phyloP scores from a whole-genome alignment of 2,888 invertebrate genomes.

The Ceramica pisi region DNA sequence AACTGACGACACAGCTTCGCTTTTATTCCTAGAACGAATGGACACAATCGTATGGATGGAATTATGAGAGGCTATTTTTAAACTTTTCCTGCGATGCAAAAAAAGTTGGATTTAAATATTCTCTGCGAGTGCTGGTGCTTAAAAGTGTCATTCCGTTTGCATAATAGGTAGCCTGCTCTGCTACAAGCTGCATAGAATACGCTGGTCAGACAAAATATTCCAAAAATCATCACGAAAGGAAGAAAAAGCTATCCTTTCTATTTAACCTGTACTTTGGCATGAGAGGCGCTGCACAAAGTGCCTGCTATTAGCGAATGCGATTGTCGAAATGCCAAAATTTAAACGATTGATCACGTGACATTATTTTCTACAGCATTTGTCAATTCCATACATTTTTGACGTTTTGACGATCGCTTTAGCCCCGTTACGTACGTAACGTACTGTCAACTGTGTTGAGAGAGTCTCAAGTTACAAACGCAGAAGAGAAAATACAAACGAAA shows the following conservation, averaged over 20 bases:
- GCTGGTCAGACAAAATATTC: too few relatives aligned
- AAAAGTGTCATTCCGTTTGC: not conserved
- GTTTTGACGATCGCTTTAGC: too few relatives aligned
- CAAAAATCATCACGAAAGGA: not conserved
- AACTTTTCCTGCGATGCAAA: conserved; percentile 1
- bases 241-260: too few relatives aligned
- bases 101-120: not conserved
- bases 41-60: conserved; percentile 16
- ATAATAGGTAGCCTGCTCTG: not conserved
- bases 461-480: not conserved
- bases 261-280: too few relatives aligned
- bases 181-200: not conserved
- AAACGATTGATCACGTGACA: too few relatives aligned
- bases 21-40: conserved; percentile 43
- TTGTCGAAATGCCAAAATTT: too few relatives aligned
- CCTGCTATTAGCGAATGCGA: too few relatives aligned
- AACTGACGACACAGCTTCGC: conserved; percentile 40
- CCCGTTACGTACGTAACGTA: too few relatives aligned
- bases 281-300: too few relatives aligned
- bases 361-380: too few relatives aligned
- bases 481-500: not conserved
- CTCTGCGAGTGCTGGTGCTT: not conserved
- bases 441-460: too few relatives aligned
- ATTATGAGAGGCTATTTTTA: conserved; percentile 33
- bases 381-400: too few relatives aligned